phyloP scores from a whole-genome alignment of 2,113 vertebrate genomes.

The Lichenostomus cassidix region DNA sequence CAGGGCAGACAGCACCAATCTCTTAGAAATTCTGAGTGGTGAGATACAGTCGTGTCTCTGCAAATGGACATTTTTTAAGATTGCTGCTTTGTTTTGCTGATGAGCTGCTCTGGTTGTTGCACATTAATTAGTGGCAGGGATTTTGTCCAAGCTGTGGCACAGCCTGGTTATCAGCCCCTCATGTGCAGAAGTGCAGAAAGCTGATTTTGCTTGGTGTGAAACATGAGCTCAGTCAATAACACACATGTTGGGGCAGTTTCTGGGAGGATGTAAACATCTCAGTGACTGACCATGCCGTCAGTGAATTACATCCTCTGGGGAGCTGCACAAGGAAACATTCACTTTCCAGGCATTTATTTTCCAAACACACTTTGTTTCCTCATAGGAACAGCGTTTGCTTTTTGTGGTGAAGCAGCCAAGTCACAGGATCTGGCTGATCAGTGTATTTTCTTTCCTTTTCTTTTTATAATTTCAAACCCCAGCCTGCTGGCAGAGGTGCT shows the following conservation, averaged over 20 bases:
- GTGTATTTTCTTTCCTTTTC: not conserved
- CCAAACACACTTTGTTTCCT: not conserved
- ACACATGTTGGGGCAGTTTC: not conserved
- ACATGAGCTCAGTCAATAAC: not conserved
- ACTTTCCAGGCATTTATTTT: not conserved
- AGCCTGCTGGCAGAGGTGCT: not conserved
- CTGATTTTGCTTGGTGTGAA: not conserved
- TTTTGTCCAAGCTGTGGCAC: not conserved
- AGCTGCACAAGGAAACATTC: not conserved
- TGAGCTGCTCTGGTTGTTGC: not conserved
- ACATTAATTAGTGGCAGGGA: not conserved
- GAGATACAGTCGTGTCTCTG: not conserved
- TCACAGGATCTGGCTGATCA: not conserved
- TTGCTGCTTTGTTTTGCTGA: not conserved
- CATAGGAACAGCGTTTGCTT: not conserved
- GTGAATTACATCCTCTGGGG: not conserved
- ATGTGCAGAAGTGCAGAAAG: not conserved
- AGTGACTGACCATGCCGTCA: not conserved
- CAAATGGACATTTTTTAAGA: not conserved
- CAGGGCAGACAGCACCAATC: not conserved
- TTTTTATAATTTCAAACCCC: not conserved
- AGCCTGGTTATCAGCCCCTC: not conserved
- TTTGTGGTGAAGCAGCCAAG: not conserved
- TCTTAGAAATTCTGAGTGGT: not conserved
- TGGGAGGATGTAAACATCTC: not conserved